These are phyloP conservation scores for Chrysolina oricalcia DNA, from an alignment of 2,888 invertebrate genomes.

Conservation along the genomic window DNA sequence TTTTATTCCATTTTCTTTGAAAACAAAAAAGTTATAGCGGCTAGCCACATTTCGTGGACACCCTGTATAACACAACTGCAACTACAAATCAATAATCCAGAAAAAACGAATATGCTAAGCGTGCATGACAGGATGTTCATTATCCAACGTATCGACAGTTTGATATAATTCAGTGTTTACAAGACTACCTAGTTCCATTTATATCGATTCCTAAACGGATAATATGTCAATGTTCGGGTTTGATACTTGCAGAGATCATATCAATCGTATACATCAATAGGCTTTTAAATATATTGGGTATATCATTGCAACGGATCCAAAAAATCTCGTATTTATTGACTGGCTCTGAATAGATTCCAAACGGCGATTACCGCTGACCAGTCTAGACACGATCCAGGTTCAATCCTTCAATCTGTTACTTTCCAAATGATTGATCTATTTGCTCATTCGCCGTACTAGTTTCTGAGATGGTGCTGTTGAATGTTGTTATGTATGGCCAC, in stretches of 20 bases:
- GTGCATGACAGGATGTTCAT: constrained; percentile 11
- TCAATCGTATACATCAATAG: constrained; percentile 7
- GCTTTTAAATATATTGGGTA: constrained; percentile 10
- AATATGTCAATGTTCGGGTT: constrained; percentile 24
- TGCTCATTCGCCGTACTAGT: too few species aligned
- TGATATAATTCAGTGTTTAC: constrained; percentile 9
- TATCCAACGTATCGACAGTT: background rate
- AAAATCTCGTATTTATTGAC: constrained; percentile 12
- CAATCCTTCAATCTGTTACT: background rate
- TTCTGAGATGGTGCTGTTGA: constrained; percentile 4
- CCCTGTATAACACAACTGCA: background rate
- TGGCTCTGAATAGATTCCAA: constrained; percentile 4
- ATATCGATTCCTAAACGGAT: constrained; percentile 11
- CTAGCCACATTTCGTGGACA: too few species aligned
- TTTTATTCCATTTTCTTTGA: too few species aligned
- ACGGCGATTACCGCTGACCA: background rate
- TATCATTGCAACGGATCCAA: constrained; percentile 20
- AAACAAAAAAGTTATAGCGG: too few species aligned
- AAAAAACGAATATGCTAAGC: background rate
- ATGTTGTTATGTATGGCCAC: too few species aligned
- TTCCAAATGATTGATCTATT: background rate
- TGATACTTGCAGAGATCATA: constrained; percentile 11
- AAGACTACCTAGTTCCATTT: background rate
- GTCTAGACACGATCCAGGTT: constrained; percentile 8
- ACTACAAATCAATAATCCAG: background rate